Conservation (phyloP, 1,140 invertebrate species). For the Diorhabda sublineata region DNA sequence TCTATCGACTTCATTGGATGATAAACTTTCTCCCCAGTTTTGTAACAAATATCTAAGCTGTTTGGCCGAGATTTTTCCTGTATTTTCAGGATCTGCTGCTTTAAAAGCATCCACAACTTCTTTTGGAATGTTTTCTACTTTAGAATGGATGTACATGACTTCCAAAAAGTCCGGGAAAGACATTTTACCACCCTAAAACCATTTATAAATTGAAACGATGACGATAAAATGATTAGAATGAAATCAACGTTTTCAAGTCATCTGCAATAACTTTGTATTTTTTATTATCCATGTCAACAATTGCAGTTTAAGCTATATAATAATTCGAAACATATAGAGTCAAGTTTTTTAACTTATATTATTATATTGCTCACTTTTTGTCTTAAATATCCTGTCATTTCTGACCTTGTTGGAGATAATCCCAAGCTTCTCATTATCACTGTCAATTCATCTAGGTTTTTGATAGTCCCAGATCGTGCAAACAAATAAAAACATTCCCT, state of each 20-base stretch:
- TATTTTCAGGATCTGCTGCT: slow-evolving; percentile 72
- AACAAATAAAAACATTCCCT: slow-evolving; percentile 93
- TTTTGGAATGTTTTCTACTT: slow-evolving; percentile 80
- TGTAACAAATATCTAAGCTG: slow-evolving; percentile 85
- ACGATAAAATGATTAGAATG: no score
- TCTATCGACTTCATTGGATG: slow-evolving; percentile 87
- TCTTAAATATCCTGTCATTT: slow-evolving; percentile 75
- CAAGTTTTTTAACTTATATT: no score
- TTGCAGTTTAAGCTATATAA: no score
- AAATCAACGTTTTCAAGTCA: no score
- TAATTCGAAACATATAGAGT: no score
- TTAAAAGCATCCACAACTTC: slow-evolving; percentile 87
- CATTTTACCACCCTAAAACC: slow-evolving; percentile 75
- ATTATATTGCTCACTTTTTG: slow-evolving; percentile 50
- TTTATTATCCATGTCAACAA: no score
- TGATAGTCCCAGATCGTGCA: slow-evolving; percentile 81
- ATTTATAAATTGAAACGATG: not conserved
- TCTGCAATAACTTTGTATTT: no score
- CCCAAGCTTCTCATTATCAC: slow-evolving; percentile 92
- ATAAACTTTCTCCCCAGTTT: slow-evolving; percentile 88
- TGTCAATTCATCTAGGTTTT: slow-evolving; percentile 82
- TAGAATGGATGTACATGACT: slow-evolving; percentile 87
- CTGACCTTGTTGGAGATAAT: slow-evolving; percentile 87
- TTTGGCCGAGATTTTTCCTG: slow-evolving; percentile 72
- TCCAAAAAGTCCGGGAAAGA: slow-evolving; percentile 94